Base-by-base conservation (phyloP, 2,888 invertebrate genomes). In the Xestoiulus laeticollis region DNA sequence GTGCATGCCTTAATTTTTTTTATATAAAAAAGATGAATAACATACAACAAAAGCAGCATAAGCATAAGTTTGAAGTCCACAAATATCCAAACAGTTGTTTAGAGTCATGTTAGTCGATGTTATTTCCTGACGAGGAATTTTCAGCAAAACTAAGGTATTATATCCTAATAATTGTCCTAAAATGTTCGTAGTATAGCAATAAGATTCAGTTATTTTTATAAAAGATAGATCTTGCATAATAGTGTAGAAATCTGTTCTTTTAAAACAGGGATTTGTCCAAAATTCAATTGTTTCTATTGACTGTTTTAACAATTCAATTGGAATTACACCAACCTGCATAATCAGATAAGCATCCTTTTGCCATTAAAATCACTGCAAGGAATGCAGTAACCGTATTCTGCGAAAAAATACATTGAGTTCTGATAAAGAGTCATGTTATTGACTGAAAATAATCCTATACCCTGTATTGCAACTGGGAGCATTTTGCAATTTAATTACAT, bases 91-190 rank as follows among this genome's bases (percentile, higher is more conserved):
- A 14, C 78, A 78, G 16, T 78, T 22, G 14, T 30, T 30, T 78
- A 78, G 14, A 2, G 78, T 78, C 78, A 78, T 78, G 30, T 78
- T 30, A 30, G 78, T 14, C 26, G 78, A 78, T 78, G 78, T 78
- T 78, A 30, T 78, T 78, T 78, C 78, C 78, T 78, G 78, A 10
- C 78, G 78, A 78, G 78, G 78, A 30, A 78, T 78, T 12, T 78
- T 78, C 30, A 78, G 78, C 30, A 78, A 78, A 78, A 78, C 30
- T 30, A 22, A 78, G 3, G 26, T 30, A 78, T 78, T 22, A 78
- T 78, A 78, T 30, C 78, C 78, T 78, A 78, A 30, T 78, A 78
- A 78, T 30, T 30, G 30, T 3, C 78, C 78, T 78, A 30, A 30
- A 30, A 0, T 2, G 8, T 78, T n/a, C 8, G 59, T 59, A 19